Base-by-base conservation (phyloP, 2,113 vertebrate genomes). In the Triplophysa rosa region DNA sequence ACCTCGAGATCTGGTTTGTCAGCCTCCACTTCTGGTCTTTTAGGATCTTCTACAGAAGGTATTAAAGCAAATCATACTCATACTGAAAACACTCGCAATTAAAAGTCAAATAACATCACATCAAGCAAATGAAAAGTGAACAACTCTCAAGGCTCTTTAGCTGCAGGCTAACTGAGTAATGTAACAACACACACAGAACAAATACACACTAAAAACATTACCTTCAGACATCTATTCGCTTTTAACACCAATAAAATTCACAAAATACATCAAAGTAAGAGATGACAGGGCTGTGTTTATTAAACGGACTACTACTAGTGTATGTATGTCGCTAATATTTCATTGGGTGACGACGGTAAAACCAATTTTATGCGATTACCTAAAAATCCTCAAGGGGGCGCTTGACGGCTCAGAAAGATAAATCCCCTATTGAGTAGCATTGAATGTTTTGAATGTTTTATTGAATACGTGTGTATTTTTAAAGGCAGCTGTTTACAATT, bases 161-260 rank as follows among this genome's bases (percentile, higher is more conserved):
- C 72, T 74, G 45, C 62, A 49, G 8, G 72, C 72, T 74, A 74
- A 63, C 21, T 12, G 37, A 17, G 17, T 42, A 33, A 40, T 54
- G 37, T 16, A 42, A 73, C 54, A 73, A 8, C 33, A 33, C 24
- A 63, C 13, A 11, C 8, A 45, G 29, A 8, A 12, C 11, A 24
- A 0, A 45, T 24, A 76, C 56, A 23, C 0, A 70, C 5, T n/a
- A 10, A 21, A 12, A 45, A 24, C 82, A 65, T 75, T 89, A 94
- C 93, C 93, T 91, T 90, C 87, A 87, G 93, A 93, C 93, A 94
- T 94, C 82, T 92, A 92, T 86, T 68, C 88, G 83, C 67, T 69
- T 87, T n/a, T 33, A 66, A 59, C 29, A 4, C 1, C 6, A 61
- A 54, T 54, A 47, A 68, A 72, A 47, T 33, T 47, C 0, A 2